Evolutionary conservation across 2,113 vertebrate species (phyloP).

Genomic region (Notiomystis cincta): DNA sequence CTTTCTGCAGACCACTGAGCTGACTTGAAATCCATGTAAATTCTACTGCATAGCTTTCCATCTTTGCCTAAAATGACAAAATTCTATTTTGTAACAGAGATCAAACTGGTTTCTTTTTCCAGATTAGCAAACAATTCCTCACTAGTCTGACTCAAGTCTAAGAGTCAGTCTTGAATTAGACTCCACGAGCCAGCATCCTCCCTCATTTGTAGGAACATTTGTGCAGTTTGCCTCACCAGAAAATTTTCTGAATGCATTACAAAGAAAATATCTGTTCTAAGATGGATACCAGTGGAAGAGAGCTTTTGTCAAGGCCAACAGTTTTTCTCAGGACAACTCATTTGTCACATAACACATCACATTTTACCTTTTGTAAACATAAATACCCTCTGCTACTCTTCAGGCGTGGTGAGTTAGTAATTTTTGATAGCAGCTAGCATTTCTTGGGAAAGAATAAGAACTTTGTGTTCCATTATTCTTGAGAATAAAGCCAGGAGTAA

Average conservation of each 20-base stretch:
- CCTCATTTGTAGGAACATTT: neutral
- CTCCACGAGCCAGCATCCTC: neutral
- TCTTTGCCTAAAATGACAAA: neutral
- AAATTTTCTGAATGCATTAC: neutral
- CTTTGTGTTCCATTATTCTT: neutral
- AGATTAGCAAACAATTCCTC: neutral
- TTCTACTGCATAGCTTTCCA: neutral
- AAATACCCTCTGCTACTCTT: neutral
- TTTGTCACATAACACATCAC: neutral
- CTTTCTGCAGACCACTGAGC: neutral
- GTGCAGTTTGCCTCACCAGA: neutral
- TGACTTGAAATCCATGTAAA: neutral
- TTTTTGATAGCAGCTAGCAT: neutral
- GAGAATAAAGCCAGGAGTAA: neutral
- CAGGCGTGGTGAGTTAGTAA: neutral
- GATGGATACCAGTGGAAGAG: neutral
- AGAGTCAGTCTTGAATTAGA: neutral
- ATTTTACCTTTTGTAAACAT: neutral
- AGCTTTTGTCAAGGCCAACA: neutral
- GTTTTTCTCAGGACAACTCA: neutral
- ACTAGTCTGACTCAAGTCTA: neutral
- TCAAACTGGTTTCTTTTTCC: neutral
- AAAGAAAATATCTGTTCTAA: neutral
- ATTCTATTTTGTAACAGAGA: neutral
- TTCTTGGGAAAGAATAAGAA: neutral